Conservation (phyloP, 2,113 vertebrate species). For the Heterotis niloticus region DNA sequence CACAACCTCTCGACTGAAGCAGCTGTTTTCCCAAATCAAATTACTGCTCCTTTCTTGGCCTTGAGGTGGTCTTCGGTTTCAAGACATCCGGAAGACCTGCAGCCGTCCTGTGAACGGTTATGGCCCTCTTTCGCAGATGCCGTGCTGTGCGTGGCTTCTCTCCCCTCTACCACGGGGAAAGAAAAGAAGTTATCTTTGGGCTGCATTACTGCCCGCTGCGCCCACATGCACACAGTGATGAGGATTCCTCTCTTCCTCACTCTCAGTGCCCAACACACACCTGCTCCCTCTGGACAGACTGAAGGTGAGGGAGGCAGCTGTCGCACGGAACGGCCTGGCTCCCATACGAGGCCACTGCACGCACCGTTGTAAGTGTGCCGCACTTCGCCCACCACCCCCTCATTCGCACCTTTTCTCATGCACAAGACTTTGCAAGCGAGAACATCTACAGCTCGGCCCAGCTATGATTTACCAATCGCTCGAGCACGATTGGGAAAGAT, state of each 20-base stretch:
- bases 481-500: too few species aligned
- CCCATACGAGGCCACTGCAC: slow-evolving; percentile 65
- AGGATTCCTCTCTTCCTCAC: slow-evolving; percentile 17
- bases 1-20: too few species aligned
- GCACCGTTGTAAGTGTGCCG: slow-evolving; percentile 71
- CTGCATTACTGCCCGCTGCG: neutral
- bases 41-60: too few species aligned
- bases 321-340: slow-evolving; percentile 60
- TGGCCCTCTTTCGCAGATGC: too few species aligned
- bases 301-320: slow-evolving; percentile 56
- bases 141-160: neutral
- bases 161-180: neutral
- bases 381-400: neutral
- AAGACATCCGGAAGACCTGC: too few species aligned
- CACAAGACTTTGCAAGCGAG: too few species aligned
- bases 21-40: too few species aligned
- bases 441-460: too few species aligned
- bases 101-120: too few species aligned
- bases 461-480: too few species aligned
- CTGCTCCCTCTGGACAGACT: slow-evolving; percentile 53
- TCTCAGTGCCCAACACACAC: slow-evolving; percentile 62
- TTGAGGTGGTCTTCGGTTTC: too few species aligned
- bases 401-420: too few species aligned
- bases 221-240: neutral
- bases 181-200: neutral